Conservation (phyloP, 2,888 invertebrate species). For the Papilio protenor region DNA sequence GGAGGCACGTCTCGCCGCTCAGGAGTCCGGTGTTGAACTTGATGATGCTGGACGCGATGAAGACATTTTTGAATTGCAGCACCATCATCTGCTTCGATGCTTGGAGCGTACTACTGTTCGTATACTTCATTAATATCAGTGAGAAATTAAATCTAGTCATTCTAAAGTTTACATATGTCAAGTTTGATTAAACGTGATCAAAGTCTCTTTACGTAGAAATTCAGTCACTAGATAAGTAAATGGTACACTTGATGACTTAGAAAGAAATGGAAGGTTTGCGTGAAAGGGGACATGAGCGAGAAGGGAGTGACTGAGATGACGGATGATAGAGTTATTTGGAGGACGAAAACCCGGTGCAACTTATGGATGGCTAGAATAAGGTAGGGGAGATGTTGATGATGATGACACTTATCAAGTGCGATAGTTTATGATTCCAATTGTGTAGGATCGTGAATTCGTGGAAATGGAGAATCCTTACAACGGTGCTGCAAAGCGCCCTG, state of each 20-base stretch:
- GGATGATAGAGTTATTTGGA: too few relatives aligned
- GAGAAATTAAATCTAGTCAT: too few relatives aligned
- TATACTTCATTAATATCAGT: constrained; percentile 16
- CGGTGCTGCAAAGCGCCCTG: constrained; percentile 96
- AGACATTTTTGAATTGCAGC: constrained; percentile 99
- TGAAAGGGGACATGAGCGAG: too few relatives aligned
- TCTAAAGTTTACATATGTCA: too few relatives aligned
- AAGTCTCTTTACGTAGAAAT: not conserved
- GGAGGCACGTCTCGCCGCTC: constrained; percentile 96
- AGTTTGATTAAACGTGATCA: too few relatives aligned
- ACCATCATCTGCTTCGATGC: constrained; percentile 98
- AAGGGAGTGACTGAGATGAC: too few relatives aligned
- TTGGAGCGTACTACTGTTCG: constrained; percentile 97
- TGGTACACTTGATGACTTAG: too few relatives aligned
- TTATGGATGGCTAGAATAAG: too few relatives aligned
- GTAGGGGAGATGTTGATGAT: too few relatives aligned
- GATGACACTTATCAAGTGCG: not conserved
- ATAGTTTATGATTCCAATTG: constrained; percentile 33
- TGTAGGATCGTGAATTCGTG: constrained; percentile 97
- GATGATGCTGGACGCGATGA: constrained; percentile 96
- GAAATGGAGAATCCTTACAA: constrained; percentile 98
- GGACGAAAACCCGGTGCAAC: too few relatives aligned
- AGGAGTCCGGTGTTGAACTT: constrained; percentile 95
- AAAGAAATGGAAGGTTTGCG: too few relatives aligned
- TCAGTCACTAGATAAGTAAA: not conserved